Evolutionary conservation across 2,113 vertebrate genomes (phyloP), one percentile per base, ranked within the genome.

Genomic region (Alligator mississippiensis): DNA sequence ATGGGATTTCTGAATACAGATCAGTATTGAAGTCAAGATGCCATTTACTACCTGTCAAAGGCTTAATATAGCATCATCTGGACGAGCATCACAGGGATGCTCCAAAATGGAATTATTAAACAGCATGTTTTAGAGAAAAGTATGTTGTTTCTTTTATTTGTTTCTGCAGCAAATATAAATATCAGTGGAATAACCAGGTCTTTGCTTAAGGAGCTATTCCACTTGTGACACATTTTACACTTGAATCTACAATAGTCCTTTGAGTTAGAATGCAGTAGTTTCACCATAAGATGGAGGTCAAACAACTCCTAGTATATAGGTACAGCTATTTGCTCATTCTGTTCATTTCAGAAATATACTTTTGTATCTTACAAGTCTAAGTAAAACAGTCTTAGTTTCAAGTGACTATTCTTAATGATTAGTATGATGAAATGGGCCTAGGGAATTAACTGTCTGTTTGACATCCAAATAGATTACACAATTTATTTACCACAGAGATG

Each of bases 291-390:
- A 3, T 5, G 21, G 68, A 74, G 55, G 77, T 89, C 34, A 96
- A 96, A 93, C 84, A 93, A 86, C 83, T 82, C 55, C n/a, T 24
- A 47, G 47, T 47, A 47, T 47, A 0, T 64, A 89, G 80, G 64
- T 93, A 70, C 89, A 88, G 61, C 24, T 47, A 15, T 87, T 92
- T 82, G 16, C 55, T 47, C 90, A 12, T 61, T 94, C 95, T 80
- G 55, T 6, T 21, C 12, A 61, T 82, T 24, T 78, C 54, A 72
- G 47, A 88, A 84, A 12, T 84, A 58, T 27, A 64, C 85, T 58
- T 70, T 55, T 4, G 61, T 84, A 70, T 2, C 4, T 83, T 81
- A 10, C 3, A 80, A 80, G 60, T 30, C 15, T 5, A 28, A 25
- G 57, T 72, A 74, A 30, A 21, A 16, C 58, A 75, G 7, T 2